Evolutionary conservation across 2,797 vertebrate species (phyloP).

Genomic region (Leptoclinus maculatus): DNA sequence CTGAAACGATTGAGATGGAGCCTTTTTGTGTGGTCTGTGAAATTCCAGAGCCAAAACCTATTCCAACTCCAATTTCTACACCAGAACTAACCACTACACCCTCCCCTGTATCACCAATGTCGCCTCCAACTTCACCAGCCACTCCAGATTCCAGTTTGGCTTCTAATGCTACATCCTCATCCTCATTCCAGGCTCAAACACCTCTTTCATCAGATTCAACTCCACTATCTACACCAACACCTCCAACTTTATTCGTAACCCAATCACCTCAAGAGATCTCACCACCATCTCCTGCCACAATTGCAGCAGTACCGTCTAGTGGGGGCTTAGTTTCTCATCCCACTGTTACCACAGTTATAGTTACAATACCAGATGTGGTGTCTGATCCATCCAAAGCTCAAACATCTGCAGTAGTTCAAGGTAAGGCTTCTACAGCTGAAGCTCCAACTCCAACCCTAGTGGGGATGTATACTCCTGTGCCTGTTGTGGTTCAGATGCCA

Average conservation of each 20-base stretch:
- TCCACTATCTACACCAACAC: slow-evolving; percentile 78
- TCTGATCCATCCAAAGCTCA: slow-evolving; percentile 70
- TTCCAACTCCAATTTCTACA: slow-evolving; percentile 76
- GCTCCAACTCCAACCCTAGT: slow-evolving; percentile 12
- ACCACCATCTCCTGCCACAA: slow-evolving; percentile 31
- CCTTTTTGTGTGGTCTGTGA: slow-evolving; percentile 82
- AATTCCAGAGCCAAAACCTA: slow-evolving; percentile 78
- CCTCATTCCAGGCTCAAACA: slow-evolving; percentile 74
- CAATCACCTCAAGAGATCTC: slow-evolving; percentile 52
- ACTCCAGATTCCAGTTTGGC: slow-evolving; percentile 79
- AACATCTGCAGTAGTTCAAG: slow-evolving; percentile 36
- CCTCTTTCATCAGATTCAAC: slow-evolving; percentile 79
- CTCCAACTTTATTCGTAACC: slow-evolving; percentile 58
- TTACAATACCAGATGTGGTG: slow-evolving; percentile 78
- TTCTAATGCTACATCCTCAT: slow-evolving; percentile 79
- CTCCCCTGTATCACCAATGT: slow-evolving; percentile 73
- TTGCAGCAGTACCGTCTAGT: slow-evolving; percentile 25
- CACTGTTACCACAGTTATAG: slow-evolving; percentile 55
- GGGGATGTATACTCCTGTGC: slow-evolving; percentile 22
- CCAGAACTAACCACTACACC: slow-evolving; percentile 79
- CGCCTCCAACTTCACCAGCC: slow-evolving; percentile 77
- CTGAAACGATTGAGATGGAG: slow-evolving; percentile 72
- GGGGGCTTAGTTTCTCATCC: slow-evolving; percentile 12
- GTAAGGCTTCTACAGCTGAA: slow-evolving; percentile 23
- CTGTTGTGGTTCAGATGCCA: slow-evolving; percentile 75